Percentiles rank a stretch among this genome's conserved stretches.
These are phyloP conservation scores for Callorhinus ursinus DNA, from an alignment of 2,113 vertebrate species.

Conservation along the genomic window DNA sequence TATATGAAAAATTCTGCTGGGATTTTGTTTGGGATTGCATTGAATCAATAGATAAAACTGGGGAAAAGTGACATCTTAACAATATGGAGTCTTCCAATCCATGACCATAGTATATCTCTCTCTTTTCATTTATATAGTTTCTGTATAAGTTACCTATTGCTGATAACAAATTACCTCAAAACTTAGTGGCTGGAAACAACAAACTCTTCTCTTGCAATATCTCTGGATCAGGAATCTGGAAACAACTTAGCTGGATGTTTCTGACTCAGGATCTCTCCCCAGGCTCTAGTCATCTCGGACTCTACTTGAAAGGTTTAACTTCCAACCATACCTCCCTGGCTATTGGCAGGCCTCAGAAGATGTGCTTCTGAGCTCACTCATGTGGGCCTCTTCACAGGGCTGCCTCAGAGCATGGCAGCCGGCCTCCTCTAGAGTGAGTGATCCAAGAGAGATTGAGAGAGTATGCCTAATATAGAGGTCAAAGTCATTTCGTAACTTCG, in stretches of 20 bases:
- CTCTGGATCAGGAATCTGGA: background rate
- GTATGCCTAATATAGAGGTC: background rate
- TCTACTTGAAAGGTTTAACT: background rate
- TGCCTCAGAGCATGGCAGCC: background rate
- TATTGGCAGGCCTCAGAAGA: background rate
- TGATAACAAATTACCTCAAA: background rate
- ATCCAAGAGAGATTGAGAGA: background rate
- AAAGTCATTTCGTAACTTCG: background rate
- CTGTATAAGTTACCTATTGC: background rate
- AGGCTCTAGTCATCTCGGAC: background rate
- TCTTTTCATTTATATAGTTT: background rate
- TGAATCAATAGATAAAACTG: background rate
- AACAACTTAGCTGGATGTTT: background rate
- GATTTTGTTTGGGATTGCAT: constrained; percentile 27
- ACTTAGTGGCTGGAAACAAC: background rate
- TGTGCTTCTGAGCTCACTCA: background rate
- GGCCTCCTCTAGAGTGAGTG: background rate
- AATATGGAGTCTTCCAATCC: background rate
- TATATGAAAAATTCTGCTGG: constrained; percentile 2
- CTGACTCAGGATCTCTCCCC: background rate
- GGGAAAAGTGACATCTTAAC: constrained; percentile 15
- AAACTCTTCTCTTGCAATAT: background rate
- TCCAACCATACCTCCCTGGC: background rate
- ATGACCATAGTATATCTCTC: background rate
- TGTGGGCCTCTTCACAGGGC: background rate